Evolutionary conservation across 2,888 invertebrate species (phyloP), one percentile per base, ranked within the genome.

Genomic region (Oxystoma pomonae): DNA sequence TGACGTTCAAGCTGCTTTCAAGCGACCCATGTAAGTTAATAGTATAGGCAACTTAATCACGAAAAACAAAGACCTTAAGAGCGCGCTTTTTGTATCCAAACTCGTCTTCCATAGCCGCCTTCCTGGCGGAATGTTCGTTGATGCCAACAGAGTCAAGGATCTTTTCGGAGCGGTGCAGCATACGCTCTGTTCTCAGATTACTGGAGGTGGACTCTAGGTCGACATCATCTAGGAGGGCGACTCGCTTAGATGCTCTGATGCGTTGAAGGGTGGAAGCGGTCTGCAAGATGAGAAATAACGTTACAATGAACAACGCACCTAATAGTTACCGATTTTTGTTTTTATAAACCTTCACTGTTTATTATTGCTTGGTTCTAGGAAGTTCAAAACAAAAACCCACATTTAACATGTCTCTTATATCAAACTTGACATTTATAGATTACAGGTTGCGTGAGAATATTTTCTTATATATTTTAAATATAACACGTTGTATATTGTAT

Each of bases 71-170:
- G 53, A 67, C 72, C 70, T 76, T 77, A 21, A 80, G 70, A 1
- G 82, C 77, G 9, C 82, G 79, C n/a, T 81, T 77, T 67, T 82
- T 82, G 68, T 80, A 78, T 2, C 77, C 70, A 2, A 75, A 69
- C 16, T 77, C 76, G 64, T 77, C 77, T 50, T 74, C 74, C 50
- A 74, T 63, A 16, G 70, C 70, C 65, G 71, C 82, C 50, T 82
- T 80, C 57, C 69, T 67, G 1, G 68, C 51, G 57, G 83, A 82
- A 1, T 82, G 81, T 9, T 86, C 84, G 5, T 85, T 85, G 63
- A 87, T 81, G 35, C 88, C 89, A 2, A 87, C 86, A 62, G 82
- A 82, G 72, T 88, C 87, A 18, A 89, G 79, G 57, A 88, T 82
- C 78, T 88, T 88, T 69, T 87, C 87, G 1, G 87, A 84, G 70